phyloP scores from a whole-genome alignment of 2,797 vertebrate genomes.

The Xiphorhynchus erythropygius region DNA sequence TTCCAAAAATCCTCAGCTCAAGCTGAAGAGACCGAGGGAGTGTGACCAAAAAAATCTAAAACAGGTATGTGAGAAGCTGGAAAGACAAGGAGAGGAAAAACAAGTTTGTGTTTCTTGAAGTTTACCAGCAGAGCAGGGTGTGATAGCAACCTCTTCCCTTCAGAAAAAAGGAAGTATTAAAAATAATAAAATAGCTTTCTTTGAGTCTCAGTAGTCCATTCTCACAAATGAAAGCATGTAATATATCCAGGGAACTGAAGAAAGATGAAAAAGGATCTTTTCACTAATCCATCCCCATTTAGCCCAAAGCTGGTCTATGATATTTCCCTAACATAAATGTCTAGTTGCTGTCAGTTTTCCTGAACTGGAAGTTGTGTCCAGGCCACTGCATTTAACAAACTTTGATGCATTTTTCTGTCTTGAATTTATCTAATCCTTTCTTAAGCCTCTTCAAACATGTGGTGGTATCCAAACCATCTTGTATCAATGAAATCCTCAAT shows the following conservation, averaged over 20 bases:
- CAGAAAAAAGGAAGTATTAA: background rate
- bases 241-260: background rate
- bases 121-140: background rate
- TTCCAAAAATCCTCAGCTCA: background rate
- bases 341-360: background rate
- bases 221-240: background rate
- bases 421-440: background rate
- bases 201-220: background rate
- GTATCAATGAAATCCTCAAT: background rate
- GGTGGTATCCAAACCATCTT: background rate
- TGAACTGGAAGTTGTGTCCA: background rate
- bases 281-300: background rate
- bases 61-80: background rate
- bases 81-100: background rate
- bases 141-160: background rate
- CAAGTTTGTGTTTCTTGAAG: background rate
- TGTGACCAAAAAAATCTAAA: background rate
- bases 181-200: background rate
- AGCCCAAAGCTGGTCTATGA: background rate
- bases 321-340: background rate
- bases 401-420: background rate
- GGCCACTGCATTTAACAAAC: background rate
- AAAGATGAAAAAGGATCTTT: background rate
- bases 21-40: background rate
- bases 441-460: background rate